Evolutionary conservation across 2,888 invertebrate genomes (phyloP), one percentile per base, ranked within the genome.

Genomic region (Periphyllus acericola): DNA sequence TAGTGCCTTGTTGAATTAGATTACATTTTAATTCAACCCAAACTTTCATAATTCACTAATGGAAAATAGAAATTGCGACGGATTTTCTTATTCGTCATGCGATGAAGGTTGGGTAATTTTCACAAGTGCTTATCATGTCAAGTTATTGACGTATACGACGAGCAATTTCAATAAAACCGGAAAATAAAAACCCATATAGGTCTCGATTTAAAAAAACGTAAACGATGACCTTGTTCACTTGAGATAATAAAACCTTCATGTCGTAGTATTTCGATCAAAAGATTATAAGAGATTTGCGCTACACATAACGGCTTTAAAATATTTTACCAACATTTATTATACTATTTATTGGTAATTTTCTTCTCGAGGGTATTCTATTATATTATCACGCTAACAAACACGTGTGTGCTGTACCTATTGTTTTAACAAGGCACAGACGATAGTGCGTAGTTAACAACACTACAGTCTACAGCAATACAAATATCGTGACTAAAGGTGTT

Each of bases 31-130:
- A 74, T 25, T 21, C 5, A 36, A 74, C 74, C 4, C 36, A 9
- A 74, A 46, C 36, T 80, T 60, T 36, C 60, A 34, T 81, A 82
- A 82, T 52, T 71, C 71, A 71, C 71, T 82, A 82, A 82, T 82
- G 81, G 71, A 81, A 46, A 82, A 46, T 46, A 32, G 32, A 11
- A 82, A 68, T 32, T 46, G 19, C 25, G 25, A 32, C 29, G 6
- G 25, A n/a, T 71, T 82, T 46, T 46, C 29, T 1, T n/a, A n/a
- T 46, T 71, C 46, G 46, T 46, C 46, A 29, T 71, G 81, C 32
- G 29, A 46, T 36, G 36, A 60, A 34, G 60, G 60, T 80, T 66
- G 66, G n/a, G 46, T 71, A 32, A 46, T 17, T 46, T 46, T 76
- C 25, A 25, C 29, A 29, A 76, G 14, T 76, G n/a, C 25, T 68